Percentiles rank a stretch among this genome's conserved stretches.
Evolutionary conservation across 2,113 vertebrate genomes (phyloP).

Genomic region (Glaucidium brasilianum): DNA sequence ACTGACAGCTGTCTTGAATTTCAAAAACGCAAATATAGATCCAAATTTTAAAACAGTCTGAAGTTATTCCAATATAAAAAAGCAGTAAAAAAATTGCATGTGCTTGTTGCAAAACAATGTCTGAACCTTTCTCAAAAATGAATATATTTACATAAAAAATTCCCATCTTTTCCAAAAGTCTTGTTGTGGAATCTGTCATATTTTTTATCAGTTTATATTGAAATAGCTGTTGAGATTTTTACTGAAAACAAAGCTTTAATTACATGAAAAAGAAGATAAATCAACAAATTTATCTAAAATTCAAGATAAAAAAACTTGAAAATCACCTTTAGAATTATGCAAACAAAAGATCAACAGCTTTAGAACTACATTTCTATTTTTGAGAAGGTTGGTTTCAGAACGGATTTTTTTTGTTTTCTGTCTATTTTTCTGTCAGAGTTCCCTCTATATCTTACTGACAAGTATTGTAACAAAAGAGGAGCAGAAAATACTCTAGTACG

Average conservation of each 20-base stretch:
- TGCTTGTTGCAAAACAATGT: background rate
- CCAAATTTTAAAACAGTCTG: conserved; percentile 14
- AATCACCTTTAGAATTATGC: background rate
- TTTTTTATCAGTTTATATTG: background rate
- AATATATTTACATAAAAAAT: conserved; percentile 1
- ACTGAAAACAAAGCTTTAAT: background rate
- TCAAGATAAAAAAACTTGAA: rapidly evolving
- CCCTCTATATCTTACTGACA: background rate
- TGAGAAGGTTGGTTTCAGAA: background rate
- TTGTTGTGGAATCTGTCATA: background rate
- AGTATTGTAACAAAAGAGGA: background rate
- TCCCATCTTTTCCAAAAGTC: background rate
- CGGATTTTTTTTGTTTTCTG: background rate
- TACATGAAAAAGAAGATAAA: background rate
- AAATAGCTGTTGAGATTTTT: background rate
- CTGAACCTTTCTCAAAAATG: background rate
- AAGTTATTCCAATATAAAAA: conserved; percentile 28
- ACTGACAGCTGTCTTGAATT: conserved; percentile 31
- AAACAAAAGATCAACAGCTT: background rate
- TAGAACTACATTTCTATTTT: background rate
- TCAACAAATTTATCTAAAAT: background rate
- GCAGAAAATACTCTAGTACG: background rate
- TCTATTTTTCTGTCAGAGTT: background rate
- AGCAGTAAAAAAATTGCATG: background rate
- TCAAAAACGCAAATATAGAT: conserved; percentile 6